These are phyloP conservation scores for Ptychobarbus kaznakovi DNA, from an alignment of 2,797 vertebrate genomes.

Conservation along the genomic window DNA sequence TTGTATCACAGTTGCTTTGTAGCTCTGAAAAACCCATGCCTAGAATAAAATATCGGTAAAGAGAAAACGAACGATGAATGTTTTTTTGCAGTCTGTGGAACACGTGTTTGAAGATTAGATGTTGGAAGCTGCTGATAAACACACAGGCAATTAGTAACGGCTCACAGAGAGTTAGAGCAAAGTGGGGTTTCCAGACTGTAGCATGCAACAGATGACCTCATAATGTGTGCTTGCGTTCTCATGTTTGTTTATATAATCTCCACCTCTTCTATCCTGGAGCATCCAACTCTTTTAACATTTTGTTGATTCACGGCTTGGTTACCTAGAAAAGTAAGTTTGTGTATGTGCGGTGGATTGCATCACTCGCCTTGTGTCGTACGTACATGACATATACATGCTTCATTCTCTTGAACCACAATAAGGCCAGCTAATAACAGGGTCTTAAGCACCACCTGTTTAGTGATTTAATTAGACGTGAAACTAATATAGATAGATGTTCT, in stretches of 20 bases:
- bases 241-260: constrained; percentile 28
- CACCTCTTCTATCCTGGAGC: constrained; percentile 13
- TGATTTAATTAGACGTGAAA: neutral
- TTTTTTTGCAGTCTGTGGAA: neutral
- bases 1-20: neutral
- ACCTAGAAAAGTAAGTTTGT: neutral
- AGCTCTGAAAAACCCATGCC: neutral
- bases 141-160: neutral
- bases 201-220: constrained; percentile 33
- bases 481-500: neutral
- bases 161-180: neutral
- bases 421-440: neutral
- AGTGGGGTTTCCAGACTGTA: neutral
- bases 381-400: neutral
- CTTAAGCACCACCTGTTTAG: neutral
- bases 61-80: neutral
- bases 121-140: constrained; percentile 3
- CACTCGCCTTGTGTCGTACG: neutral
- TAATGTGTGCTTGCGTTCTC: constrained; percentile 13
- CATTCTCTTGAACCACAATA: neutral
- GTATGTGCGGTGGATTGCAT: neutral
- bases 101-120: neutral
- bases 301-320: neutral
- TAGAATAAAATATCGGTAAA: neutral
- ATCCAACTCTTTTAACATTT: constrained; percentile 1